These are phyloP conservation scores for Oxyruncus cristatus DNA, from an alignment of 2,113 vertebrate genomes.

Conservation along the genomic window DNA sequence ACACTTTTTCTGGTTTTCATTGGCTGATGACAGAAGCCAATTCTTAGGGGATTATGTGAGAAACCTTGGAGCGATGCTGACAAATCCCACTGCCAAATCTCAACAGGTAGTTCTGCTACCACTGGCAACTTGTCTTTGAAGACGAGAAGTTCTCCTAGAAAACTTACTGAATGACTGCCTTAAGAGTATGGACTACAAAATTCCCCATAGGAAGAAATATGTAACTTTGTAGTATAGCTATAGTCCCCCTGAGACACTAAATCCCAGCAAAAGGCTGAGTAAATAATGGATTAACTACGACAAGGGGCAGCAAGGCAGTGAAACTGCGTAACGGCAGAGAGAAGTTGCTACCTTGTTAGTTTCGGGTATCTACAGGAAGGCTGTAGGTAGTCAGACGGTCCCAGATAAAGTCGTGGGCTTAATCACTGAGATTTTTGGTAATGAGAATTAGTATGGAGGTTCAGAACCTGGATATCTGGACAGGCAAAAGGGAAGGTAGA, in stretches of 20 bases:
- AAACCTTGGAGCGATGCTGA: neutral
- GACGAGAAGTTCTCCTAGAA: neutral
- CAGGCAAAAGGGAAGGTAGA: neutral
- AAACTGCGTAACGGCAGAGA: neutral
- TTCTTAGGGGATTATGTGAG: neutral
- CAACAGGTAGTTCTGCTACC: neutral
- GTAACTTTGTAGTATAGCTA: neutral
- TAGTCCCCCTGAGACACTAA: neutral
- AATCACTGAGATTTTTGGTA: neutral
- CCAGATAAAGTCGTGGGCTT: neutral
- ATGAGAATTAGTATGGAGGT: neutral
- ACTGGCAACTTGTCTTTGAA: neutral
- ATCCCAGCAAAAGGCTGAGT: neutral
- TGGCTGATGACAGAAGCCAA: neutral
- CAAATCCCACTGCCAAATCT: neutral
- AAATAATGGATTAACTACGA: neutral
- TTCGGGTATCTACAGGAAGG: neutral
- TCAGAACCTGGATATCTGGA: neutral
- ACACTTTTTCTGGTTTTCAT: neutral
- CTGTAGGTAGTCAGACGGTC: neutral
- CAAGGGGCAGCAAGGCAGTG: neutral
- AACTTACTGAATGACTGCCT: neutral
- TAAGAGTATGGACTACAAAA: neutral
- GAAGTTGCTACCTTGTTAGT: neutral
- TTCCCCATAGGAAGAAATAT: neutral